Evolutionary conservation across 2,797 vertebrate species (phyloP).

Genomic region (Podarcis siculus): DNA sequence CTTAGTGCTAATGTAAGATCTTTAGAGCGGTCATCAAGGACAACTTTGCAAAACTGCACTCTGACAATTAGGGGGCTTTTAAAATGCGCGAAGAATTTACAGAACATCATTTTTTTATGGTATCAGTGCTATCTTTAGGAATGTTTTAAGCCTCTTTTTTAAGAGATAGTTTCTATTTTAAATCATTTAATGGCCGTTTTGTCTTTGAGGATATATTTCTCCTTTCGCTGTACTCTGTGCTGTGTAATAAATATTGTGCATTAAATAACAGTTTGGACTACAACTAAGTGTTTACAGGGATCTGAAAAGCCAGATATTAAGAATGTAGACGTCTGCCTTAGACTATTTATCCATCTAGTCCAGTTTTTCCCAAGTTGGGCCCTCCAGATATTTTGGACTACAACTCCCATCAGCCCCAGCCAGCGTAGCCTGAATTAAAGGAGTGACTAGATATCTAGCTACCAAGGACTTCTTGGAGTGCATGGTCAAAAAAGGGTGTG

Average conservation of each 20-base stretch:
- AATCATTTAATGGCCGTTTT: not conserved
- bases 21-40: constrained; percentile 76
- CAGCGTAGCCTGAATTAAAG: not conserved
- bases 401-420: not conserved
- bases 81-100: not conserved
- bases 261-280: not conserved
- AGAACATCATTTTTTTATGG: constrained; percentile 11
- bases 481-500: too few relatives aligned
- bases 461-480: too few relatives aligned
- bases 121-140: not conserved
- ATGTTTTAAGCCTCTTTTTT: not conserved
- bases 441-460: not conserved
- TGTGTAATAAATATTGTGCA: not conserved
- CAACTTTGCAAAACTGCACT: constrained; percentile 53
- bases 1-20: constrained; percentile 82
- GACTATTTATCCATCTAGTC: not conserved
- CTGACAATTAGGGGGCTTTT: constrained; percentile 32
- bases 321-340: not conserved
- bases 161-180: not conserved
- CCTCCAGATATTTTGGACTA: not conserved
- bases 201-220: not conserved
- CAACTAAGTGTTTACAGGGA: not conserved
- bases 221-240: not conserved
- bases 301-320: not conserved
- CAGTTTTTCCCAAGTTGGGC: not conserved